Percentiles rank a stretch among this genome's conserved stretches.
phyloP scores from a whole-genome alignment of 2,888 invertebrate genomes.

The Sclerodermus sp. region DNA sequence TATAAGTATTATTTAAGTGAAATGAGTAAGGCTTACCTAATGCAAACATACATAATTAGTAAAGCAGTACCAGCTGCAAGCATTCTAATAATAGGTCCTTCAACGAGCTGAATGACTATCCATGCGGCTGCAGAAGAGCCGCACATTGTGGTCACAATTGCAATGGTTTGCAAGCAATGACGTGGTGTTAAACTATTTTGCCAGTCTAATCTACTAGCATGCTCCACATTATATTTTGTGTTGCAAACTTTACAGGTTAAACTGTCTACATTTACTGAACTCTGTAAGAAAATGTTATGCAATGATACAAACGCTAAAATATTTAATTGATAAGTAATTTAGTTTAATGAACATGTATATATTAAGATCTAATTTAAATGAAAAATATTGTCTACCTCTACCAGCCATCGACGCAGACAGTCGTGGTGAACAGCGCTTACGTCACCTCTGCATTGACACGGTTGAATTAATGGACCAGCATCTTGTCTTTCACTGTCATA shows the following conservation, averaged over 20 bases:
- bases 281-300: constrained; percentile 57
- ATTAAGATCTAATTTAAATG: neutral
- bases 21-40: constrained; percentile 64
- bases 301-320: neutral
- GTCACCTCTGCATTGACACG: constrained; percentile 89
- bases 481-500: constrained; percentile 81
- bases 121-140: constrained; percentile 77
- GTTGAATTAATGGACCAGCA: constrained; percentile 77
- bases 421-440: constrained; percentile 92
- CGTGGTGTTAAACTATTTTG: constrained; percentile 79
- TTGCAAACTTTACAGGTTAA: constrained; percentile 85
- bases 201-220: constrained; percentile 78
- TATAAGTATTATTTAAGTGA: neutral
- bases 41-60: constrained; percentile 80
- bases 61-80: constrained; percentile 80
- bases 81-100: constrained; percentile 76
- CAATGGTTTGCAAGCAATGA: constrained; percentile 83
- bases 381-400: constrained; percentile 66
- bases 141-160: constrained; percentile 77
- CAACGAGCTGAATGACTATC: constrained; percentile 77
- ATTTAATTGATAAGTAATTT: neutral
- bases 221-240: constrained; percentile 77
- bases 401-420: constrained; percentile 85
- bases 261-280: constrained; percentile 69
- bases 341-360: neutral